phyloP scores from a whole-genome alignment of 2,113 vertebrate genomes.

The Barbus barbus region DNA sequence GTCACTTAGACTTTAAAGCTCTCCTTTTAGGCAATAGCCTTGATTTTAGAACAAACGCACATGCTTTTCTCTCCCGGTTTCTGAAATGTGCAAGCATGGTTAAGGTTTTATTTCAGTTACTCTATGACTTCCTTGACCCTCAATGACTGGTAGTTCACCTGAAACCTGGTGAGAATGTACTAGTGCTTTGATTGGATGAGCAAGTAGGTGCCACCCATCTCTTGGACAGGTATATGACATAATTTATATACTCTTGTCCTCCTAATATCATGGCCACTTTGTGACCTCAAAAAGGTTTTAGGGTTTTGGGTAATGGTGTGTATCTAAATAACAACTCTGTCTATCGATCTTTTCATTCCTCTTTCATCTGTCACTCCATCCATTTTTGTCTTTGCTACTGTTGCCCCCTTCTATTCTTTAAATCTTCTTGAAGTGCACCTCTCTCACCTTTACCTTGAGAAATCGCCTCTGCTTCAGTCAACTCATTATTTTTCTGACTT shows the following conservation, averaged over 20 bases:
- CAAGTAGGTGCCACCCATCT: background rate
- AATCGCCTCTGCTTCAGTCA: conserved; percentile 15
- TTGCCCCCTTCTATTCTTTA: background rate
- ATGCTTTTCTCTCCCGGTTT: background rate
- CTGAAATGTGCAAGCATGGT: background rate
- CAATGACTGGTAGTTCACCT: background rate
- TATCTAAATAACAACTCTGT: conserved; percentile 22
- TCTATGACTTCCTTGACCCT: background rate
- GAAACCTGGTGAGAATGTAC: background rate
- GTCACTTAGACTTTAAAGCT: conserved; percentile 18
- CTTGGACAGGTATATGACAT: background rate
- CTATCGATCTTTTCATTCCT: background rate
- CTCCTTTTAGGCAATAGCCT: background rate
- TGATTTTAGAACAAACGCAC: background rate
- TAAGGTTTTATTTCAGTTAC: background rate
- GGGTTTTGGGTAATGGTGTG: background rate
- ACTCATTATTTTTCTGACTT: conserved; percentile 20
- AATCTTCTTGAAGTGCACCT: background rate
- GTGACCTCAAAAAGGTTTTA: background rate
- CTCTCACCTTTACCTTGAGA: conserved; percentile 23
- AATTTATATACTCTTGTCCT: background rate
- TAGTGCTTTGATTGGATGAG: background rate
- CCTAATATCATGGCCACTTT: background rate
- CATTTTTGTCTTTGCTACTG: background rate
- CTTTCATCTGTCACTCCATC: background rate